A percentile compares a stretch with the other conserved stretches of the same genome.
Evolutionary conservation across 2,113 vertebrate species (phyloP).

Genomic region (Grus americana): DNA sequence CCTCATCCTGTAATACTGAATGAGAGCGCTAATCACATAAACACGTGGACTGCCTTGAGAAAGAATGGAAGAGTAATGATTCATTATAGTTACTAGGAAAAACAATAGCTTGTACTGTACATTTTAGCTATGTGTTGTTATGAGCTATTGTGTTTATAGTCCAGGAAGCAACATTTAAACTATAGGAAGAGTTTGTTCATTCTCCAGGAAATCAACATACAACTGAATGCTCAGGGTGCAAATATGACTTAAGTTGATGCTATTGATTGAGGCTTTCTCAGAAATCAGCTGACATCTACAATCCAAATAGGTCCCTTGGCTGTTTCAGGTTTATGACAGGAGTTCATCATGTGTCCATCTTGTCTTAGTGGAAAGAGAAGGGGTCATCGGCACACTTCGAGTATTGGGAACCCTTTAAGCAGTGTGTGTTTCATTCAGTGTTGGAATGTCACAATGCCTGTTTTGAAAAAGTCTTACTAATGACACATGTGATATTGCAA

Average conservation of each 20-base stretch:
- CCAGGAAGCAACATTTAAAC: not conserved
- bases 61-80: not conserved
- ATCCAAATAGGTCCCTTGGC: not conserved
- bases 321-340: not conserved
- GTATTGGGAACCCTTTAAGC: not conserved
- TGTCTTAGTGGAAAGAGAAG: not conserved
- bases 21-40: not conserved
- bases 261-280: not conserved
- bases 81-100: not conserved
- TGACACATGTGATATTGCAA: not conserved
- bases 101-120: not conserved
- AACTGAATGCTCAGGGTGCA: not conserved
- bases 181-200: not conserved
- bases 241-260: not conserved
- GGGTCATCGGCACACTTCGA: not conserved
- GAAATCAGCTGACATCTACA: not conserved
- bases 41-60: not conserved
- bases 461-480: not conserved
- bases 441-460: not conserved
- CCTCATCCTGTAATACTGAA: not conserved
- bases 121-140: not conserved
- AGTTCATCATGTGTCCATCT: not conserved
- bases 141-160: not conserved
- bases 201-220: not conserved
- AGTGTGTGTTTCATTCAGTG: not conserved